Base-by-base conservation (phyloP, 2,797 vertebrate genomes). In the Lepus oiostolus region DNA sequence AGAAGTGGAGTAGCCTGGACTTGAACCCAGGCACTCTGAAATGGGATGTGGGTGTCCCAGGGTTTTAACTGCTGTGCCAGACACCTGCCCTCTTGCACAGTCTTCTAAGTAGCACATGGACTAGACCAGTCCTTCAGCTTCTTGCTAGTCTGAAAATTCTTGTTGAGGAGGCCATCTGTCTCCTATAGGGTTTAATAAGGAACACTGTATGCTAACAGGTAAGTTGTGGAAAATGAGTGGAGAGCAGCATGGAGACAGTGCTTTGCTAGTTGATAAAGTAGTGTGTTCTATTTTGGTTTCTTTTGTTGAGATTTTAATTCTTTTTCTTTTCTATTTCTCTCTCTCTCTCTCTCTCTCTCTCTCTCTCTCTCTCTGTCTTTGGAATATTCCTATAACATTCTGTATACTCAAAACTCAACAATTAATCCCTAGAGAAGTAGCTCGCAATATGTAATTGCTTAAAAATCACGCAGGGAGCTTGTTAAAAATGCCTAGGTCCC, bases 231-330 rank as follows among this genome's bases (percentile, higher is more conserved):
- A 88, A 96, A 81, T 7, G 10, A 74, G 50, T n/a, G 2, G 12
- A 26, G 71, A 21, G 32, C 24, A 75, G 30, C 71, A 14, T 5
- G 16, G 60, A 79, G 71, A 19, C 72, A 75, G 81, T 58, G 81
- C 50, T 83, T 93, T 74, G 72, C 60, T 47, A 88, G 35, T 71
- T 3, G 68, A 77, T 26, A 30, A 67, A 67, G 12, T 35, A 17
- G 26, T 30, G 16, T 76, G 42, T 58, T 58, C 14, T 50, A 32
- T 67, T 92, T 82, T 67, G 30, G 84, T 70, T 84, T 75, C 52
- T 90, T 92, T 87, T 70, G 68, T 50, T 82, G 67, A 11, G 67
- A 79, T 93, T 88, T 96, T 91, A 85, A 76, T 62, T 24, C 14
- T 82, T 68, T 54, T 65, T 19, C 14, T 62, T 8, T 52, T 28